Evolutionary conservation across 2,888 invertebrate species (phyloP).

Genomic region (Brachyptera risi): DNA sequence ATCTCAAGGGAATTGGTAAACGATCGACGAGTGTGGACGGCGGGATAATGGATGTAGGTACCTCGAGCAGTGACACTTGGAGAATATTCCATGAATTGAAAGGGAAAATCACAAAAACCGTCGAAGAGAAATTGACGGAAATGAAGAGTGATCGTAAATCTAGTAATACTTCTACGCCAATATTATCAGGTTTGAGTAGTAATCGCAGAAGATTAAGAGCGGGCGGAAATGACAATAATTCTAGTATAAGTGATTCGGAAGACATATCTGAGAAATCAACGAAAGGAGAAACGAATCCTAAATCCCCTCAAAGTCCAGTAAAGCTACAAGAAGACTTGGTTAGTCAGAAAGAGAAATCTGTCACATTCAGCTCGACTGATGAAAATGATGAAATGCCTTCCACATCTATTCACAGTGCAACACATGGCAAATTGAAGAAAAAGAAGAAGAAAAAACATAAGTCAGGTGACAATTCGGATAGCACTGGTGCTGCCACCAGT

Average conservation of each 20-base stretch:
- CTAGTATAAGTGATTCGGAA: slow-evolving; percentile 63
- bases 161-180: neutral
- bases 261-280: slow-evolving; percentile 39
- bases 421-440: neutral
- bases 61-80: slow-evolving; percentile 58
- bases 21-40: slow-evolving; percentile 51
- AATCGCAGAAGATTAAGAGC: slow-evolving; percentile 19
- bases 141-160: slow-evolving; percentile 56
- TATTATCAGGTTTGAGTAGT: slow-evolving; percentile 5
- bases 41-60: slow-evolving; percentile 50
- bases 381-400: neutral
- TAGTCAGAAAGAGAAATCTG: neutral
- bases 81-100: slow-evolving; percentile 67
- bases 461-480: neutral
- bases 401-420: neutral
- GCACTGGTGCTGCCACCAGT: no score
- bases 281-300: slow-evolving; percentile 10
- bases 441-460: neutral
- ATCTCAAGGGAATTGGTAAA: slow-evolving; percentile 50
- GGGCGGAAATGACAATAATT: slow-evolving; percentile 49
- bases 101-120: slow-evolving; percentile 71
- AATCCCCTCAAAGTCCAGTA: neutral
- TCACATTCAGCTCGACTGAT: neutral
- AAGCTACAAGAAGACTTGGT: no score
- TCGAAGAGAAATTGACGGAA: slow-evolving; percentile 69